phyloP scores from a whole-genome alignment of 1,140 invertebrate genomes.

The Megalonaias nervosa region DNA sequence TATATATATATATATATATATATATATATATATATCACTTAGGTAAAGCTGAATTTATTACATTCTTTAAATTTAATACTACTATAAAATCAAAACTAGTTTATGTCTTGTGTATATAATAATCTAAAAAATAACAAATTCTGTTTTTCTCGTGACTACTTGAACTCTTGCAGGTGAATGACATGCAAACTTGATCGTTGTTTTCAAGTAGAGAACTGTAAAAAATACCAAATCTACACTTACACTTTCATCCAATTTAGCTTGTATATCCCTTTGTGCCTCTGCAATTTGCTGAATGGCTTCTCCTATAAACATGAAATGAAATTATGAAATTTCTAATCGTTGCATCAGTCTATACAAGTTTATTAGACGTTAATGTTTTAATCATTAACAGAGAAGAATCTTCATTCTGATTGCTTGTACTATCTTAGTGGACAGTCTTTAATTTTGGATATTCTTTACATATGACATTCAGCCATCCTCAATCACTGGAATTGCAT shows the following conservation, averaged over 20 bases:
- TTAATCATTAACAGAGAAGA: too few relatives aligned
- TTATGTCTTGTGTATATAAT: not conserved
- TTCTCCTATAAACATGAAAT: slow-evolving; percentile 52
- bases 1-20: too few relatives aligned
- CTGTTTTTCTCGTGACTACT: not conserved
- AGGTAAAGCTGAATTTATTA: not conserved
- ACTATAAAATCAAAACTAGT: not conserved
- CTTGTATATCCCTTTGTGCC: slow-evolving; percentile 58
- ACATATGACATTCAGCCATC: too few relatives aligned
- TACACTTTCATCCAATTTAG: slow-evolving; percentile 62
- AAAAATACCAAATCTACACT: slow-evolving; percentile 25
- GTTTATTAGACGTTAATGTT: too few relatives aligned
- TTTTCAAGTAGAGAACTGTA: too few relatives aligned
- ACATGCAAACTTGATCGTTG: not conserved
- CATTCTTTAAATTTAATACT: not conserved
- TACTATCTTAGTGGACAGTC: too few relatives aligned
- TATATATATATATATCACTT: too few relatives aligned
- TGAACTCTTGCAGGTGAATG: not conserved
- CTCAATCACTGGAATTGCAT: too few relatives aligned
- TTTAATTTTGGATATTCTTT: too few relatives aligned
- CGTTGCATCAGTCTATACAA: too few relatives aligned
- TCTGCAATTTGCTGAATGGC: slow-evolving; percentile 60
- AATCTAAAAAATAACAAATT: not conserved
- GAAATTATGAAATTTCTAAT: not conserved
- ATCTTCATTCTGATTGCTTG: too few relatives aligned